These are phyloP conservation scores for Lacerta viridis DNA, from an alignment of 2,797 vertebrate species.

Conservation along the genomic window DNA sequence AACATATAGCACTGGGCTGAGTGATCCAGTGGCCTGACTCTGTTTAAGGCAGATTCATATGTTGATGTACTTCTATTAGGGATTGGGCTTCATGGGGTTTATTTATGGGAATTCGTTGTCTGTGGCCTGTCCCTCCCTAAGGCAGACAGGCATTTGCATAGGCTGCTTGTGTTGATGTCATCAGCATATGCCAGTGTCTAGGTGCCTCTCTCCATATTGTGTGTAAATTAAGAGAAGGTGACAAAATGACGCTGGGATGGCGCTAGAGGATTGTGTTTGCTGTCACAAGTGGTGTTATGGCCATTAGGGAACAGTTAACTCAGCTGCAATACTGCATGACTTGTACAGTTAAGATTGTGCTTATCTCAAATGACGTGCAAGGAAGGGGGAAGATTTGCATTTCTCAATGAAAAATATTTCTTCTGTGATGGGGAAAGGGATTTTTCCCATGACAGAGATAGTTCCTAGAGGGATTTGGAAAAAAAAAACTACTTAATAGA, in stretches of 20 bases:
- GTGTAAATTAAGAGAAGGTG: constrained; percentile 32
- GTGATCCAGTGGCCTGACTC: not conserved
- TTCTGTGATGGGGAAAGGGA: constrained; percentile 1
- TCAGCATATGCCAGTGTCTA: not conserved
- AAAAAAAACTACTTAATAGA: not conserved
- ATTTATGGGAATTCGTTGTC: constrained; percentile 9
- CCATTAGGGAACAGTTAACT: constrained; percentile 13
- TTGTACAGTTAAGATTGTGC: not conserved
- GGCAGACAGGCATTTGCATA: not conserved
- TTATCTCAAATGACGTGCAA: constrained; percentile 8
- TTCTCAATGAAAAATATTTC: constrained; percentile 3
- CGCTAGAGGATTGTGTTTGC: constrained; percentile 10
- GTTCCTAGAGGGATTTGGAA: not conserved
- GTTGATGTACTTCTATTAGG: not conserved
- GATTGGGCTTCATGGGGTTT: not conserved
- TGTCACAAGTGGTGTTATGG: not conserved
- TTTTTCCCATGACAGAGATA: not conserved
- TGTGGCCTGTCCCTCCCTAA: not conserved
- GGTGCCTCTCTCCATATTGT: not conserved
- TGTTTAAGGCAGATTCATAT: not conserved
- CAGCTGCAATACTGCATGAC: constrained; percentile 16
- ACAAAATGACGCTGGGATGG: not conserved
- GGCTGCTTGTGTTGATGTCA: not conserved
- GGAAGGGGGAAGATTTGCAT: not conserved
- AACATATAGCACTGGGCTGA: not conserved